These are phyloP conservation scores for Drymodes brunneopygia DNA, from an alignment of 2,113 vertebrate species.

Conservation along the genomic window DNA sequence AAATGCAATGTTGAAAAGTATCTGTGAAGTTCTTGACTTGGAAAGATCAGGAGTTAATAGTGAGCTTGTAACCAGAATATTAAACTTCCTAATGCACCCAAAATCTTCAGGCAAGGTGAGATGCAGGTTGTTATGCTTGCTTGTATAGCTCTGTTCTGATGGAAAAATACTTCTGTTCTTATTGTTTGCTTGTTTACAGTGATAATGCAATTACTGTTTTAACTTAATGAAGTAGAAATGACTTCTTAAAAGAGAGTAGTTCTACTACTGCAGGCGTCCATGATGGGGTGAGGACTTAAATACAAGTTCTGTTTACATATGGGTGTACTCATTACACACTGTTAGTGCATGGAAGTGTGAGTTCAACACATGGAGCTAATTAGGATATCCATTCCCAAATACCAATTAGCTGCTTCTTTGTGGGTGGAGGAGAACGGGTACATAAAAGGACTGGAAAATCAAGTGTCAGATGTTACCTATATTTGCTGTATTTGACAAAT, in stretches of 20 bases:
- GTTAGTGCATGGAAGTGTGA: background rate
- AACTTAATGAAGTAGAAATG: background rate
- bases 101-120: conserved; percentile 92
- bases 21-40: conserved; percentile 91
- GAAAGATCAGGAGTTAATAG: conserved; percentile 90
- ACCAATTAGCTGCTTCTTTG: background rate
- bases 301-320: background rate
- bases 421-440: background rate
- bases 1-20: conserved; percentile 82
- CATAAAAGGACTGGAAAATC: background rate
- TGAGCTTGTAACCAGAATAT: conserved; percentile 87
- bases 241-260: background rate
- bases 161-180: background rate
- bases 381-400: background rate
- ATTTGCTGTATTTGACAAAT: background rate
- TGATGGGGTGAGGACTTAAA: background rate
- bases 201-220: background rate
- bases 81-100: conserved; percentile 87
- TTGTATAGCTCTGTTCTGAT: background rate
- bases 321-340: fast-evolving
- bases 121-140: background rate
- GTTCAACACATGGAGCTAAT: background rate
- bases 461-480: background rate
- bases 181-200: background rate
- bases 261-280: background rate